These are phyloP conservation scores for Reticulitermes speratus DNA, from an alignment of 1,140 invertebrate genomes.

Conservation along the genomic window DNA sequence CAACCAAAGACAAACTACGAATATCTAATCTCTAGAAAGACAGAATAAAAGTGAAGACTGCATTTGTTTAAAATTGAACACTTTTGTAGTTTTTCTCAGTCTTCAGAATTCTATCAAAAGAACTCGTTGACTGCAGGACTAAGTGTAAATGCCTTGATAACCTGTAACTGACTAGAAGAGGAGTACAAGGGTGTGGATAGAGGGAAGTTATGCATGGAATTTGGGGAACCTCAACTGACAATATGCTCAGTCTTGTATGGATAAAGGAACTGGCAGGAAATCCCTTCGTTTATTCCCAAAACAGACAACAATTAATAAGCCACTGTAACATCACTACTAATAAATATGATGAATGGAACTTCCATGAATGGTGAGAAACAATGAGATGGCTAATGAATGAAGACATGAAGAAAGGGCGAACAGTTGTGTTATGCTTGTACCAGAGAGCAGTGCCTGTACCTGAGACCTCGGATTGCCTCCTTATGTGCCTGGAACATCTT, in stretches of 20 bases:
- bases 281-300: constrained; percentile 5
- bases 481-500: constrained; percentile 99
- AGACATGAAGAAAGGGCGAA: constrained; percentile 39
- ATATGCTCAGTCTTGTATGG: background rate
- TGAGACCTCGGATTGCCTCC: constrained; percentile 97
- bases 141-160: too few species aligned
- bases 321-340: background rate
- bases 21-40: too few species aligned
- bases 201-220: too few species aligned
- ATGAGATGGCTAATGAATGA: background rate
- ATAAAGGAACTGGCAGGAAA: background rate
- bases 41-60: background rate
- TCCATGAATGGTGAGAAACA: background rate
- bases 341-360: background rate
- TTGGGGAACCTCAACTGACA: too few species aligned
- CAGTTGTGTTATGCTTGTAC: constrained; percentile 28
- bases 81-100: background rate
- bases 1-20: too few species aligned
- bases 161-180: too few species aligned
- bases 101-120: background rate
- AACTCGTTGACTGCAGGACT: background rate
- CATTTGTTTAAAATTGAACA: background rate
- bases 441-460: constrained; percentile 59
- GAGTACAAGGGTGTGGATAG: too few species aligned
- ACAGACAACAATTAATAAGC: background rate